A percentile compares a stretch with the other conserved stretches of the same genome.
Conservation (phyloP, 2,797 vertebrate genomes). For the Spheniscus humboldti region DNA sequence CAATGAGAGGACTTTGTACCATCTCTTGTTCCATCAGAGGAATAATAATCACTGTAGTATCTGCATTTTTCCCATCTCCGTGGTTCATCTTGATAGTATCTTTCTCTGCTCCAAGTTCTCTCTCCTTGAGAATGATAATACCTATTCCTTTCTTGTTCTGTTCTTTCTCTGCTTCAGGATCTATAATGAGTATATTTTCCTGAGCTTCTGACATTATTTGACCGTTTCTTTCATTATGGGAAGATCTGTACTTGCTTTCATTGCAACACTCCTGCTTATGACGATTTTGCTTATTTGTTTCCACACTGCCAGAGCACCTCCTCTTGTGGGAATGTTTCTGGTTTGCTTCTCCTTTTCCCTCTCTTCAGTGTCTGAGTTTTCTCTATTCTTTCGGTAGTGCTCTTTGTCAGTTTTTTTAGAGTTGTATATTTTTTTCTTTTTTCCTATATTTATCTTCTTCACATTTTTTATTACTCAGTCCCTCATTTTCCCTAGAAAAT, state of each 20-base stretch:
- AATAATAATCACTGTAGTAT: conserved; percentile 66
- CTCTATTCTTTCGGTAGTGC: conserved; percentile 51
- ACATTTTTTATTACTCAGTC: not conserved
- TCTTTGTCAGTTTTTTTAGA: conserved; percentile 40
- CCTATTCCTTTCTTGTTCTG: conserved; percentile 62
- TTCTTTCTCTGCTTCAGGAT: conserved; percentile 58
- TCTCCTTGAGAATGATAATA: conserved; percentile 61
- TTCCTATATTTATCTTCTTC: not conserved
- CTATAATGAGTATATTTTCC: conserved; percentile 25
- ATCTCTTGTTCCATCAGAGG: conserved; percentile 63
- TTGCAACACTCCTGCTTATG: not conserved
- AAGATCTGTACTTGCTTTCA: not conserved
- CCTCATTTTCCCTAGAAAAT: not conserved
- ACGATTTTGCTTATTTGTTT: not conserved
- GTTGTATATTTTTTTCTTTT: not conserved
- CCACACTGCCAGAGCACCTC: conserved; percentile 43
- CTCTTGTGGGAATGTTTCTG: not conserved
- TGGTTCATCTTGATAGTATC: conserved; percentile 68
- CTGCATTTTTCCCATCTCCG: conserved; percentile 74
- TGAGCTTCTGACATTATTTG: not conserved
- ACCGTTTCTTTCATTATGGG: not conserved
- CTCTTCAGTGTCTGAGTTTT: conserved; percentile 56
- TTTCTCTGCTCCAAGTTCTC: conserved; percentile 69
- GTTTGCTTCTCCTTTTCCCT: not conserved
- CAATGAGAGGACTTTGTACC: conserved; percentile 64